These are phyloP conservation scores for Euzetes globulus DNA, from an alignment of 2,888 invertebrate species.

Conservation along the genomic window DNA sequence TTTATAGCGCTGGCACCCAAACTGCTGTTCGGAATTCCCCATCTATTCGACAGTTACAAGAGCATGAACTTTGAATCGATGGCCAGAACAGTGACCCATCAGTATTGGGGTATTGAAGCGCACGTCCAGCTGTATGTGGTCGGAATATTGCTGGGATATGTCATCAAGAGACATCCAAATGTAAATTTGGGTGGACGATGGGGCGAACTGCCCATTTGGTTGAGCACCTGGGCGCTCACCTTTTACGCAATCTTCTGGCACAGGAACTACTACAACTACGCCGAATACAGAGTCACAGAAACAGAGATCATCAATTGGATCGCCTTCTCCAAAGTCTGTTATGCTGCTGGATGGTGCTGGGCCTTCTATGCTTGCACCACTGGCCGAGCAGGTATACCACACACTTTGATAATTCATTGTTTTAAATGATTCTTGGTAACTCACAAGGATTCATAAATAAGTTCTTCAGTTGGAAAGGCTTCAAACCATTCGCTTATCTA, in stretches of 20 bases:
- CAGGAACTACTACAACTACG: not conserved
- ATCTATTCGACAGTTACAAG: not conserved
- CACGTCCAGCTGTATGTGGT: not conserved
- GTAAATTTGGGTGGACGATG: not conserved
- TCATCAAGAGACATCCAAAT: not conserved
- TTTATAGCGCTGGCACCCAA: conserved; percentile 6
- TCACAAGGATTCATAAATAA: not conserved
- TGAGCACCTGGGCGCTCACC: not conserved
- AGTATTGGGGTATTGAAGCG: not conserved
- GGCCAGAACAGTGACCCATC: not conserved
- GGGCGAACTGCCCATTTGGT: not conserved
- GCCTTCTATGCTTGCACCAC: not conserved
- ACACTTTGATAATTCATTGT: not conserved
- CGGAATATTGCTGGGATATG: not conserved
- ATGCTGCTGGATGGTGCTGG: not conserved
- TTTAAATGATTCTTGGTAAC: not conserved
- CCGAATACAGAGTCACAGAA: not conserved
- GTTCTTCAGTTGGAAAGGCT: not conserved
- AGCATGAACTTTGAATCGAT: not conserved
- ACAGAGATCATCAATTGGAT: not conserved
- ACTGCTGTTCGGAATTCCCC: not conserved
- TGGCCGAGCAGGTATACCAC: not conserved
- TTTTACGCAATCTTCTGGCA: not conserved
- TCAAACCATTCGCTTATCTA: not conserved
- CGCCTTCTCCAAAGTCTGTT: not conserved